A percentile compares a stretch with the other conserved stretches of the same genome.
Conservation (phyloP, 2,888 invertebrate genomes). For the Sialis fuliginosa region DNA sequence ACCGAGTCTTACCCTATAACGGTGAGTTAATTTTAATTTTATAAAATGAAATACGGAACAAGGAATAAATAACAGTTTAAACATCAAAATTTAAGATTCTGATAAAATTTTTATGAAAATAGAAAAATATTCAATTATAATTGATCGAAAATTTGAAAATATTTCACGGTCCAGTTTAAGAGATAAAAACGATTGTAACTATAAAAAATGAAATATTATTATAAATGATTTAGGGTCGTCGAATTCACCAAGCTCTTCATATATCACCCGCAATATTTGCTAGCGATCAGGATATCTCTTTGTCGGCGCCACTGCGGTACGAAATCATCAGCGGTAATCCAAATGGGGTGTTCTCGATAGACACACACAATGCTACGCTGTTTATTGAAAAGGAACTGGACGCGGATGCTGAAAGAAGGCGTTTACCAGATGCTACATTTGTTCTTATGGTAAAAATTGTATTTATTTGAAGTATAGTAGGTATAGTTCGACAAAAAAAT, state of each 20-base stretch:
- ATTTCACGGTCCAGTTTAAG: too few species aligned
- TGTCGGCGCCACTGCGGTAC: slow-evolving; percentile 56
- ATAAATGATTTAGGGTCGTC: slow-evolving; percentile 46
- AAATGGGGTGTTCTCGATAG: slow-evolving; percentile 53
- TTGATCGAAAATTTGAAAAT: too few species aligned
- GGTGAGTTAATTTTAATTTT: slow-evolving; percentile 30
- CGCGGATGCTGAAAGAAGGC: slow-evolving; percentile 46
- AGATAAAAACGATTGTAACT: background rate
- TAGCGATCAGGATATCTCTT: slow-evolving; percentile 59
- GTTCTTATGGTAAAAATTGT: slow-evolving; percentile 17
- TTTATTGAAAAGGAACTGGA: slow-evolving; percentile 69
- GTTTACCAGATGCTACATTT: slow-evolving; percentile 60
- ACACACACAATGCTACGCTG: slow-evolving; percentile 54
- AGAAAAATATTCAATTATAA: too few species aligned
- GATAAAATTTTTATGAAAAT: too few species aligned
- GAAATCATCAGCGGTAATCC: slow-evolving; percentile 71
- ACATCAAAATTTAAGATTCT: background rate
- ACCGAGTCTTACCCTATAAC: slow-evolving; percentile 68
- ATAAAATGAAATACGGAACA: background rate
- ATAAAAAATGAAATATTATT: slow-evolving; percentile 2
- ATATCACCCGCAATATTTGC: slow-evolving; percentile 60
- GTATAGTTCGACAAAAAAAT: too few species aligned
- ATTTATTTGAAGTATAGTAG: too few species aligned
- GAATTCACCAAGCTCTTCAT: slow-evolving; percentile 48
- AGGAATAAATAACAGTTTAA: background rate